These are phyloP conservation scores for Thunnus maccoyii DNA, from an alignment of 2,113 vertebrate species.

Conservation along the genomic window DNA sequence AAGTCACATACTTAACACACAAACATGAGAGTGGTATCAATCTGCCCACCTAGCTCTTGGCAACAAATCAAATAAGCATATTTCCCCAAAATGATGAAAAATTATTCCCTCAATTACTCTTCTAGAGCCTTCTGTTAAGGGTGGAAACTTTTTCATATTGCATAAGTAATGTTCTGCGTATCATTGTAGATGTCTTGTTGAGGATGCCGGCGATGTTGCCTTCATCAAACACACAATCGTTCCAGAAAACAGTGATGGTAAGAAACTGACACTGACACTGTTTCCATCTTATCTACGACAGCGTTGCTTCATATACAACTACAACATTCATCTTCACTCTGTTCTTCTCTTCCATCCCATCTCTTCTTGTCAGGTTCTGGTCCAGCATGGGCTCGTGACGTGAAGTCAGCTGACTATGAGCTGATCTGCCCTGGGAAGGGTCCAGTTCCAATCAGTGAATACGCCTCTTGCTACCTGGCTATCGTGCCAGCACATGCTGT, in stretches of 20 bases:
- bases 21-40: no score
- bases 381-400: slow-evolving; percentile 62
- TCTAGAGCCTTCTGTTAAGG: neutral
- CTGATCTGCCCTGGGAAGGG: slow-evolving; percentile 76
- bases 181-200: slow-evolving; percentile 87
- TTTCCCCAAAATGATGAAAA: neutral
- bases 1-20: no score
- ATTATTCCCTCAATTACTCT: neutral
- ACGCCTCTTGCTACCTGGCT: slow-evolving; percentile 70
- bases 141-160: neutral
- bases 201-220: slow-evolving; percentile 89
- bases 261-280: slow-evolving; percentile 1
- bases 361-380: slow-evolving; percentile 32
- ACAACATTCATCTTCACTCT: no score
- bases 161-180: neutral
- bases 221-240: slow-evolving; percentile 91
- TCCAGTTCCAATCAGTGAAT: slow-evolving; percentile 14
- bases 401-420: slow-evolving; percentile 61
- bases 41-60: neutral
- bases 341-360: neutral
- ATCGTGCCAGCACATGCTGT: slow-evolving; percentile 82
- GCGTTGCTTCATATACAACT: neutral
- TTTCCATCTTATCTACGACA: neutral
- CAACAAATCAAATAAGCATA: neutral
- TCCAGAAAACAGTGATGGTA: slow-evolving; percentile 87